Base-by-base conservation (phyloP, 2,888 invertebrate species). In the Volucella inanis region DNA sequence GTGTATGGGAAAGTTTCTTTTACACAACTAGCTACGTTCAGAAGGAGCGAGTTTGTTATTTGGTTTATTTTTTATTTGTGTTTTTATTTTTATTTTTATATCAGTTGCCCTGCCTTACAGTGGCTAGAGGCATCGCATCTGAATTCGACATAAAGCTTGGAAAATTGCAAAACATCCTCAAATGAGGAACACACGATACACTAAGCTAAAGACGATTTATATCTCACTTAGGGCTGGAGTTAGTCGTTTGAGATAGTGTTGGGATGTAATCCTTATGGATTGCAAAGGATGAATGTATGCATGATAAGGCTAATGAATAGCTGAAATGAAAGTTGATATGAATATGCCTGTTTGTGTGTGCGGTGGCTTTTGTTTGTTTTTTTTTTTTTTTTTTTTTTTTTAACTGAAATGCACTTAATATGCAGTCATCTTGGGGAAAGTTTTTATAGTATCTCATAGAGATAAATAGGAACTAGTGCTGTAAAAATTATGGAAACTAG, bases 221-320 rank as follows among this genome's bases (percentile, higher is more conserved):
- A 70, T 71, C 64, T 38, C 39, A 61, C 43, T 74, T 22, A 22
- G 57, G 12, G 54, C 43, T 68, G 52, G 15, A 62, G 54, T 61
- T 49, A 64, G 38, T 9, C 38, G 15, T 9, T 14, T n/a, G 39
- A 12, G 54, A 38, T 47, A 15, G 14, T 52, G 22, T 41, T 38
- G 38, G 39, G 8, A 9, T 45, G 47, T 79, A 65, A 79, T 79
- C 80, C 74, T 22, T 61, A 57, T 54, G 74, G 54, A 68, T 74
- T 67, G 61, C 61, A 67, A 8, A 47, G 62, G 41, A 55, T 55
- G 80, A 12, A 45, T 12, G 59, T 15, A 22, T 67, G 31, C 74
- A 45, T 61, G 80, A 80, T 80, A 80, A 74, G 59, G 61, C 80
- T 68, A 80, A 80, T 80, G 74, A 80, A 74, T 74, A 68, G 72